These are phyloP conservation scores for Equus quagga DNA, from an alignment of 2,113 vertebrate genomes.

Conservation along the genomic window DNA sequence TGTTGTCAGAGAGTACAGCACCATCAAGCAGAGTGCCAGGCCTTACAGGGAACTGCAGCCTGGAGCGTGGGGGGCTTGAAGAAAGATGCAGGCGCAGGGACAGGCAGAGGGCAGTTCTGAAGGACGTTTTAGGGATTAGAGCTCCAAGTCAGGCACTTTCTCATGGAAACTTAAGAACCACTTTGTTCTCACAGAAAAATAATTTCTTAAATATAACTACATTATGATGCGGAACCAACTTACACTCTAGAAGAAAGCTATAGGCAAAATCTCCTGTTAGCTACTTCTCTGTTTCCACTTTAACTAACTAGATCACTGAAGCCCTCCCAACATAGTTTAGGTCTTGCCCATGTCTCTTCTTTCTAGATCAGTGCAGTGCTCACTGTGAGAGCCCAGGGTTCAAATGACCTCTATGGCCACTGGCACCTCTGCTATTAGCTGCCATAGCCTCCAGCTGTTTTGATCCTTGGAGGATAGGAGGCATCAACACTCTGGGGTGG, in stretches of 20 bases:
- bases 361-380: background rate
- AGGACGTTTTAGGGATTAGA: background rate
- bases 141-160: background rate
- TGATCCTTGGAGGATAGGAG: background rate
- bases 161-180: background rate
- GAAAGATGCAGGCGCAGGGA: background rate
- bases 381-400: background rate
- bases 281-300: background rate
- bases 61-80: background rate
- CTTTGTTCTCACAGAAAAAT: slow-evolving; percentile 9
- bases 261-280: background rate
- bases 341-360: background rate
- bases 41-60: background rate
- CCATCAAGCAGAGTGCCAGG: background rate
- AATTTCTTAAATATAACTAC: background rate
- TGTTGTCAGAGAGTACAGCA: background rate
- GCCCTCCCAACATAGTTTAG: background rate
- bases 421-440: background rate
- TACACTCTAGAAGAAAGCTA: background rate
- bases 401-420: background rate
- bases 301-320: background rate
- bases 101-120: background rate
- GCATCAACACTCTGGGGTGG: background rate
- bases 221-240: background rate
- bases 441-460: background rate